Evolutionary conservation across 2,113 vertebrate species (phyloP), one percentile per base, ranked within the genome.

Genomic region (Ceyx cyanopectus): DNA sequence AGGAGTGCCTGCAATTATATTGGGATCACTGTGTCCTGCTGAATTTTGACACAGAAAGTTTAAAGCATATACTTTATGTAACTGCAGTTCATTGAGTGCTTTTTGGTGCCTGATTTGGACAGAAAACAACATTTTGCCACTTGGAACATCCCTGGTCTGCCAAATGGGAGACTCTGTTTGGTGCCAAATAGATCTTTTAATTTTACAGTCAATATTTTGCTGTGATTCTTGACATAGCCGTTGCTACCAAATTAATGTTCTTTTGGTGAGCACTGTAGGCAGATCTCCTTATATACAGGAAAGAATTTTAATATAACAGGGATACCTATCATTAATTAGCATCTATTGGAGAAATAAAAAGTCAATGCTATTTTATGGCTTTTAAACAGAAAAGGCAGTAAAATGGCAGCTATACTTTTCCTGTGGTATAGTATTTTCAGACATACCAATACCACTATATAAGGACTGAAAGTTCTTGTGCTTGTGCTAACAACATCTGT

Each of bases 171-270:
- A 75, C 29, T 89, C 66, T 69, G 58, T 72, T 88, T 78, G 65
- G 90, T 91, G 79, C 48, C 68, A 94, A 87, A 92, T 21, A 95
- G 58, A 70, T 14, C 30, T 85, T 67, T 92, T 77, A 26, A 51
- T 83, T 95, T 87, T 62, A 15, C 46, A 87, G 65, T 92, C 85
- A 83, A 6, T 85, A 85, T 95, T 89, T 81, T 81, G 56, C 68
- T 74, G 61, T 9, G 23, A 85, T 83, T 87, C 51, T 90, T 81
- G 79, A 74, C n/a, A 30, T 27, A 88, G 66, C 20, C 68, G 26
- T 45, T 93, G 37, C 53, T 92, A 91, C 51, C 29, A 56, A 68
- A 77, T 51, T 70, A 7, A 41, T 37, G 50, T 81, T 93, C 81
- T 79, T 83, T 79, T 90, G 80, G 43, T 18, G 61, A 91, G 41